Conservation (phyloP, 2,888 invertebrate genomes). For the Campopleginae sp. region DNA sequence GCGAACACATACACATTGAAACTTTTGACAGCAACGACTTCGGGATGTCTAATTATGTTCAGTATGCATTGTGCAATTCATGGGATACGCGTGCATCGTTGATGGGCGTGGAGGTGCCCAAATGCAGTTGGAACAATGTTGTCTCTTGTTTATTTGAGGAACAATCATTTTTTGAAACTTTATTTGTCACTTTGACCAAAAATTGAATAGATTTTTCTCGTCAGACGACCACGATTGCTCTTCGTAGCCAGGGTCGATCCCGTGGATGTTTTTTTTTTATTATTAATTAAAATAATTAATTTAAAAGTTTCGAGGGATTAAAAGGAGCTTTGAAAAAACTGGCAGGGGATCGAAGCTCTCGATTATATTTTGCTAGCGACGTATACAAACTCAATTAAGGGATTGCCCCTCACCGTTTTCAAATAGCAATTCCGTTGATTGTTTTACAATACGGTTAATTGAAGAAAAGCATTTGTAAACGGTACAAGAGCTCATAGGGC, state of each 20-base stretch:
- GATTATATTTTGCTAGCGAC: constrained; percentile 22
- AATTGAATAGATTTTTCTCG: not conserved
- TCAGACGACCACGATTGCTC: not conserved
- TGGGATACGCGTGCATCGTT: not conserved
- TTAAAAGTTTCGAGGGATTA: not conserved
- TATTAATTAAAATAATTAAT: not conserved
- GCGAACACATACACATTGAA: not conserved
- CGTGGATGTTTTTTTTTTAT: not conserved
- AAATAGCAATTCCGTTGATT: constrained; percentile 37
- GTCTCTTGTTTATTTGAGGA: not conserved
- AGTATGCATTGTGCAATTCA: not conserved
- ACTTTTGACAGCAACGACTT: constrained; percentile 1
- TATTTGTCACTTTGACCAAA: not conserved
- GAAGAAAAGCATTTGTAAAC: constrained; percentile 49
- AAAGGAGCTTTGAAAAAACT: not conserved
- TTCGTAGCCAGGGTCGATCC: not conserved
- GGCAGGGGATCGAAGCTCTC: not conserved
- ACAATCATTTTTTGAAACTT: not conserved
- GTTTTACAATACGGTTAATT: constrained; percentile 39
- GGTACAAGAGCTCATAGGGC: constrained; percentile 29
- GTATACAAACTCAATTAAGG: constrained; percentile 15
- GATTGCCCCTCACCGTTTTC: constrained; percentile 12
- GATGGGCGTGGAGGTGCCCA: not conserved
- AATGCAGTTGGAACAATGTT: not conserved
- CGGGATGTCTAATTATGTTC: not conserved